Percentiles rank a stretch among this genome's conserved stretches.
These are phyloP conservation scores for Gibbula magus DNA, from an alignment of 2,888 invertebrate species.

Conservation along the genomic window DNA sequence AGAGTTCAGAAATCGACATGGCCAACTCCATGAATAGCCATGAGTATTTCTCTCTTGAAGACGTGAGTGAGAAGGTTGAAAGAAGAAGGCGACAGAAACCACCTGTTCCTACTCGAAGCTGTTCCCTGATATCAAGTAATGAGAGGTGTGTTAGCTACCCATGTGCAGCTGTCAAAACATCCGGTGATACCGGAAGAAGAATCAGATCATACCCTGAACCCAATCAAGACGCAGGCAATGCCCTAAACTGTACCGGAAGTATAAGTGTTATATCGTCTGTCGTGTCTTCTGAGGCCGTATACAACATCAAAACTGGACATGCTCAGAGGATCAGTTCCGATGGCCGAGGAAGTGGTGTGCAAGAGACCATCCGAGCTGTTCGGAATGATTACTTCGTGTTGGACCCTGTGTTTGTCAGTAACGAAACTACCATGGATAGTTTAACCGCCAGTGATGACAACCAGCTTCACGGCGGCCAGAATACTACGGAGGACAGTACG, in stretches of 20 bases:
- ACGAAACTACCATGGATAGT: background rate
- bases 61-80: background rate
- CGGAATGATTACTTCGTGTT: background rate
- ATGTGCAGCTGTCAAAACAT: background rate
- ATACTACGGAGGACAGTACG: background rate
- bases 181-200: background rate
- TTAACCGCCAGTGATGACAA: background rate
- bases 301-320: background rate
- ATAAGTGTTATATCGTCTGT: background rate
- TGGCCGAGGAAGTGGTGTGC: background rate
- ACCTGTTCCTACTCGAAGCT: background rate
- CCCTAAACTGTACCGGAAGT: background rate
- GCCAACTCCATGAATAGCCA: background rate
- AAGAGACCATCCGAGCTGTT: background rate
- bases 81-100: background rate
- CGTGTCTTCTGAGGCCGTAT: background rate
- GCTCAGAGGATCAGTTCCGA: background rate
- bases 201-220: background rate
- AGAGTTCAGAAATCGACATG: too few relatives aligned
- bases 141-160: background rate
- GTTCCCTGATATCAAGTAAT: background rate
- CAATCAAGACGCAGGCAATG: background rate
- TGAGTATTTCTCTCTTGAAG: background rate
- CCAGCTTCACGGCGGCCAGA: background rate
- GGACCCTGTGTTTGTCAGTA: background rate